Evolutionary conservation across 2,113 vertebrate species (phyloP).

Genomic region (Micronisus gabar): DNA sequence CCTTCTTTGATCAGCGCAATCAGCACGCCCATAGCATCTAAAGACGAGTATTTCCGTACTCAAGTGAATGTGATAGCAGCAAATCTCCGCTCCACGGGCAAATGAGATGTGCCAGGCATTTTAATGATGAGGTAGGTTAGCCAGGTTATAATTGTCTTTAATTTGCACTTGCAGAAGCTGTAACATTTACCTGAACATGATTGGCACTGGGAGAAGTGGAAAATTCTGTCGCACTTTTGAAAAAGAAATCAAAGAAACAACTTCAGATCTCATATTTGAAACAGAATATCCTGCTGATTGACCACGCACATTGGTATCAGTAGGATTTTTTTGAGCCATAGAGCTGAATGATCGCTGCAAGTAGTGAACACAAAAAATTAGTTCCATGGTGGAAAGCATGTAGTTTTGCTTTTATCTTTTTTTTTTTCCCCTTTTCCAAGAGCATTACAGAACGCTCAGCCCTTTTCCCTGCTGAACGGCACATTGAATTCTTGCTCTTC

Average conservation of each 20-base stretch:
- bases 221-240: background rate
- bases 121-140: constrained; percentile 26
- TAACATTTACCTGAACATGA: constrained; percentile 36
- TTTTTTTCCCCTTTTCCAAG: background rate
- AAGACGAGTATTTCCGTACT: background rate
- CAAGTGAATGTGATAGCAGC: background rate
- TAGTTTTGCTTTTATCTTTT: background rate
- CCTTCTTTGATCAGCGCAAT: background rate
- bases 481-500: background rate
- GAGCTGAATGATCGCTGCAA: background rate
- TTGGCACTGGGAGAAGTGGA: background rate
- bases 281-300: constrained; percentile 45
- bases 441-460: background rate
- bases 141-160: constrained; percentile 56
- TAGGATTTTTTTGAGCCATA: background rate
- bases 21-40: background rate
- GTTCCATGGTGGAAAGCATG: background rate
- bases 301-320: background rate
- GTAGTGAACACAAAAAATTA: constrained; percentile 1
- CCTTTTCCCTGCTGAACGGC: background rate
- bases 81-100: background rate
- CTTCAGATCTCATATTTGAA: constrained; percentile 47
- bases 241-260: constrained; percentile 36
- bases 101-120: constrained; percentile 22
- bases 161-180: constrained; percentile 36